Evolutionary conservation across 2,113 vertebrate genomes (phyloP).

Genomic region (Sarotherodon lohbergeri): DNA sequence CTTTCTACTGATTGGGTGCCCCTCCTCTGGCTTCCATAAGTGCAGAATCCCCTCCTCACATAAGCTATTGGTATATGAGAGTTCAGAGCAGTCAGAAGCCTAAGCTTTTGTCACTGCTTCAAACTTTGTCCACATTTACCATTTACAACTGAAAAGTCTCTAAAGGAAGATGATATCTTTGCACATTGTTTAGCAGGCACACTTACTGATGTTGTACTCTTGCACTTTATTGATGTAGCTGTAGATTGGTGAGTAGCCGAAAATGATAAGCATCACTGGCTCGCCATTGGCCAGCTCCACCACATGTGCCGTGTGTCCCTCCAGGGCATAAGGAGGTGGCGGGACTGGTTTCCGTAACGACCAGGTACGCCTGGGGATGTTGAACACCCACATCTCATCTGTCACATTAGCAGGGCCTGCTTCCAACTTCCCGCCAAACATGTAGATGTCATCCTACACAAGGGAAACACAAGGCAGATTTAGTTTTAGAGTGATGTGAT

Average conservation of each 20-base stretch:
- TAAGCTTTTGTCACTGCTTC: neutral
- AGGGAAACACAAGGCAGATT: neutral
- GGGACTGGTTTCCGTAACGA: slow-evolving; percentile 72
- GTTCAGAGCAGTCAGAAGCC: neutral
- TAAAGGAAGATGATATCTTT: neutral
- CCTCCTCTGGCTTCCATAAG: neutral
- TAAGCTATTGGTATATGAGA: neutral
- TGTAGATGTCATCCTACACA: slow-evolving; percentile 81
- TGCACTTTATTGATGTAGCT: slow-evolving; percentile 88
- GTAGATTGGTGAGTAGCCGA: slow-evolving; percentile 86
- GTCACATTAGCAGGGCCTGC: slow-evolving; percentile 80
- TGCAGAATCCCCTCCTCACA: neutral
- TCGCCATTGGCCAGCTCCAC: slow-evolving; percentile 80
- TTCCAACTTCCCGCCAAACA: slow-evolving; percentile 92
- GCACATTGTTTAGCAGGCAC: neutral
- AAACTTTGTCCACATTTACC: neutral
- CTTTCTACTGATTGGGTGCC: neutral
- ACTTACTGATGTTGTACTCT: slow-evolving; percentile 80
- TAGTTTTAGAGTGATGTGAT: fast-evolving
- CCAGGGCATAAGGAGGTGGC: slow-evolving; percentile 81
- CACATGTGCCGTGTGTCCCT: slow-evolving; percentile 87
- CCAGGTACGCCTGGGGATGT: slow-evolving; percentile 81
- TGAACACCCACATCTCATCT: slow-evolving; percentile 87
- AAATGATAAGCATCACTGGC: slow-evolving; percentile 84
- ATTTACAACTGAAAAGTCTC: neutral